phyloP scores from a whole-genome alignment of 2,113 vertebrate genomes.

The Gallinago paraguaiae region DNA sequence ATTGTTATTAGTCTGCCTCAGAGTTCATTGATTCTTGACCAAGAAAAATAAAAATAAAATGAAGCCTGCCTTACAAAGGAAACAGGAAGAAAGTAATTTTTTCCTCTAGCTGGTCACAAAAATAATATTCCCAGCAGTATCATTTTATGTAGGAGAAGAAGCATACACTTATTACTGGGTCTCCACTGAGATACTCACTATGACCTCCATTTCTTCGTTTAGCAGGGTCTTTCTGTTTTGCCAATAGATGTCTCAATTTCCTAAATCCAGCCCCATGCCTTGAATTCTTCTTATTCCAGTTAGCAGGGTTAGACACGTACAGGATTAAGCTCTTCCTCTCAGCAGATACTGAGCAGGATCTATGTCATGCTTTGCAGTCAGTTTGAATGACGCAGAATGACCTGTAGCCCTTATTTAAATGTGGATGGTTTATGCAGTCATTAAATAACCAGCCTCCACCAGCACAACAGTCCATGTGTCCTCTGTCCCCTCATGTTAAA shows the following conservation, averaged over 20 bases:
- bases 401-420: not conserved
- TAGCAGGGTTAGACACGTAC: not conserved
- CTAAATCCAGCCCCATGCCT: not conserved
- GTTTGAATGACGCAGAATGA: not conserved
- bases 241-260: not conserved
- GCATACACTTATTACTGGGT: not conserved
- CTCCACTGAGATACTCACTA: not conserved
- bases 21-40: not conserved
- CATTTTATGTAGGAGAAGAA: not conserved
- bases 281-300: not conserved
- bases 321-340: not conserved
- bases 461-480: fast-evolving
- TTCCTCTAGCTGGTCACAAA: not conserved
- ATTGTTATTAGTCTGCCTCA: not conserved
- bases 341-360: not conserved
- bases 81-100: not conserved
- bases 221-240: not conserved
- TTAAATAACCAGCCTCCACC: not conserved
- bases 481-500: not conserved
- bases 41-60: not conserved
- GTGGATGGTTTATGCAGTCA: not conserved
- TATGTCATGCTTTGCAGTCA: not conserved
- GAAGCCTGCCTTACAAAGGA: not conserved
- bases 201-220: not conserved
- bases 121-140: not conserved